phyloP scores from a whole-genome alignment of 2,113 vertebrate genomes.

The Apteryx owenii region DNA sequence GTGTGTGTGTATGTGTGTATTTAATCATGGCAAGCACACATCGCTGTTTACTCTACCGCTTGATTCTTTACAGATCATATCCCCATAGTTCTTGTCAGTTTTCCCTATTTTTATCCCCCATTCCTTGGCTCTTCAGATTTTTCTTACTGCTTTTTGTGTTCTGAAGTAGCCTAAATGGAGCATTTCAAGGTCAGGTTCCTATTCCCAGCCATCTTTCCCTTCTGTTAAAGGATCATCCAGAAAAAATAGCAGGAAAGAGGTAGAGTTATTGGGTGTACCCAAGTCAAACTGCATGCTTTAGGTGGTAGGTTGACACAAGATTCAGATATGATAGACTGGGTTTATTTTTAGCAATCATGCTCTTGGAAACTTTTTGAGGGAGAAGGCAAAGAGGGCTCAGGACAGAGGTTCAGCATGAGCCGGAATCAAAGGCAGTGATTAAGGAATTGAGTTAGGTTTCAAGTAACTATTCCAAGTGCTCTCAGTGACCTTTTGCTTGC shows the following conservation, averaged over 20 bases:
- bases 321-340: not conserved
- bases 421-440: not conserved
- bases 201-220: not conserved
- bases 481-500: not conserved
- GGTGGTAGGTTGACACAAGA: not conserved
- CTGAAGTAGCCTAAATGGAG: not conserved
- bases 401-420: not conserved
- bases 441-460: not conserved
- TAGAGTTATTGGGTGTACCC: not conserved
- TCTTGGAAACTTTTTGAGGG: not conserved
- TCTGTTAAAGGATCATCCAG: not conserved
- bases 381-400: not conserved
- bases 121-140: not conserved
- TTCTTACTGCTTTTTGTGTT: not conserved
- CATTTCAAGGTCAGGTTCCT: not conserved
- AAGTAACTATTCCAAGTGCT: not conserved
- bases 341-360: not conserved
- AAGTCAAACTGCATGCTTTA: not conserved
- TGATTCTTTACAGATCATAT: not conserved
- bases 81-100: not conserved
- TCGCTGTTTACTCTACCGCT: not conserved
- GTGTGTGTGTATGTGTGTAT: not conserved
- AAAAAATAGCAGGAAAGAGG: fast-evolving
- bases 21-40: not conserved
- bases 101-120: not conserved